Base-by-base conservation (phyloP, 2,113 vertebrate species). In the Egretta garzetta region DNA sequence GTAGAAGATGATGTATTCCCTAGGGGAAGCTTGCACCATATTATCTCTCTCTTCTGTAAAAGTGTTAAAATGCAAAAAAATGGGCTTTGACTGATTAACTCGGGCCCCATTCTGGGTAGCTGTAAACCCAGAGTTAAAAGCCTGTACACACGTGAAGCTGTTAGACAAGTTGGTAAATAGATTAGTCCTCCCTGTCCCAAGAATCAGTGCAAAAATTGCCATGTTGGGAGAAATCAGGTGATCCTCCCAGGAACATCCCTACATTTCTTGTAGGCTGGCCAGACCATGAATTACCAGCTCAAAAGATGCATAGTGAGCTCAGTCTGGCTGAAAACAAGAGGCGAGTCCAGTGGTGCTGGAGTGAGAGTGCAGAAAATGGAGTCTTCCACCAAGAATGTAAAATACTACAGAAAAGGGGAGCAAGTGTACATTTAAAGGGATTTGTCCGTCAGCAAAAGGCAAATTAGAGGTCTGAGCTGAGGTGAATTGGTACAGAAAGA, bases 371-470 rank as follows among this genome's bases (percentile, higher is more conserved):
- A 2, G 41, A 52, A 84, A 84, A 28, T 3, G 1, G 53, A 75
- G 10, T 3, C 10, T 45, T 94, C 27, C 32, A 30, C 21, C 7
- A 12, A 64, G 18, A 88, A 70, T 1, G 21, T 30, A 26, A 73
- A 88, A 82, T 35, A 59, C 3, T 20, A 16, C 26, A 68, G 49
- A 72, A 83, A 82, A 80, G 4, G 10, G 32, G 10, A 39, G 13
- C 45, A 76, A 52, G 14, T 0, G 0, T 12, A 20, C 35, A 9
- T n/a, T 30, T 18, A 9, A 32, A 23, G 17, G 21, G 27, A 76
- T 21, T 17, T 12, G 1, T 24, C 35, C 2, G 19, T 50, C 67
- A 86, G 67, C 39, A 56, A 52, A 80, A 86, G 33, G 32, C 16
- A 70, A 84, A 77, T 30, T 20, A 59, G 90, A 92, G 52, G 33